Evolutionary conservation across 2,797 vertebrate genomes (phyloP), one percentile per base, ranked within the genome.

Genomic region (Cheirogaleus major): DNA sequence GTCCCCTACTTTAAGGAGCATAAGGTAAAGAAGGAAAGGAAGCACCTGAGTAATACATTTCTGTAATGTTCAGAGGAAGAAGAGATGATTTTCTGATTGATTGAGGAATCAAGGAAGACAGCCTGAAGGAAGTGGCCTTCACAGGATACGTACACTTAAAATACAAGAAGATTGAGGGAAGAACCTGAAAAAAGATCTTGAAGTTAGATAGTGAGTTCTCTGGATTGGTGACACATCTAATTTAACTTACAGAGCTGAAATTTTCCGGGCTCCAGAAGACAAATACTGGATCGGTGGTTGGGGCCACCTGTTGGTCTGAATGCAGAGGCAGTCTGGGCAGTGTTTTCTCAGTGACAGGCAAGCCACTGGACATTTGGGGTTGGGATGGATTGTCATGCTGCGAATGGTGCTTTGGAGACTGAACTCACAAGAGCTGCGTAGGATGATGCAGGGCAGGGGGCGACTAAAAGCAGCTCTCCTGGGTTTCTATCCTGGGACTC

Each of bases 91-190:
- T 75, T 91, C n/a, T 83, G 43, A 48, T 73, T 17, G 35, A 48
- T 80, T 22, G 45, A 87, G n/a, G 15, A 93, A 38, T 87, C 76
- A 45, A n/a, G 92, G 41, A 63, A 86, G 63, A 50, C 81, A 57
- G 1, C 41, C 65, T 72, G 75, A 52, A 35, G 63, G 61, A 86
- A 50, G 63, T n/a, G 35, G 73, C 59, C 13, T 67, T 82, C 65
- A 52, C 48, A 50, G 11, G 25, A 45, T 79, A 22, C 14, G 2
- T 65, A 20, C 57, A 35, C 35, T 86, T 73, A 63, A 73, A 61
- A 23, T 78, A 43, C 7, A 38, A 61, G 83, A 70, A 76, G 76
- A 48, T 25, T 8, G 5, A 15, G 32, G 61, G 52, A 52, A 76
- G 61, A 55, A 22, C 20, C 67, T n/a, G 8, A 67, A n/a, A 41